These are phyloP conservation scores for Trachelipus rathkii DNA, from an alignment of 1,140 invertebrate species.

Conservation along the genomic window DNA sequence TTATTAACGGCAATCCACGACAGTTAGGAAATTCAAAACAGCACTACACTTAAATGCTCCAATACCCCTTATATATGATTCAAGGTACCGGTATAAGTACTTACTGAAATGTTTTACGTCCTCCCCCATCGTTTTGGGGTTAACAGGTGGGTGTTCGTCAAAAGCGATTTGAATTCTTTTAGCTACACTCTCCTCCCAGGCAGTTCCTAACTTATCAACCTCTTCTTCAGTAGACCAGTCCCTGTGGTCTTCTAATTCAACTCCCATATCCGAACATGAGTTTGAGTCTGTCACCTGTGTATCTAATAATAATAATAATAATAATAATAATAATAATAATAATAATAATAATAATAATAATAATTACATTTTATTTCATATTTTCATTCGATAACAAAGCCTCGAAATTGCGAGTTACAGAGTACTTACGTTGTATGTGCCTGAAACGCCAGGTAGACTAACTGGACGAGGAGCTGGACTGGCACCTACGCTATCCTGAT, in stretches of 20 bases:
- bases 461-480: background rate
- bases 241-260: background rate
- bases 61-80: no score
- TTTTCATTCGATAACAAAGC: no score
- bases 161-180: background rate
- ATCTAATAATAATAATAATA: no score
- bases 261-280: background rate
- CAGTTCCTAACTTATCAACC: background rate
- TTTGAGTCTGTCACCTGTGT: background rate
- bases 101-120: background rate
- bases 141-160: background rate
- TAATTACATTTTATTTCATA: no score
- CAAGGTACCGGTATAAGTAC: background rate
- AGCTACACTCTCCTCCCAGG: background rate
- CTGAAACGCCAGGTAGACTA: background rate
- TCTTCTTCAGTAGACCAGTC: background rate
- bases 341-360: no score
- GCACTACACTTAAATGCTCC: no score
- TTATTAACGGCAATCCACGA: no score
- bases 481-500: background rate
- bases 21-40: no score
- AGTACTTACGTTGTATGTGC: background rate
- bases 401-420: no score
- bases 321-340: no score
- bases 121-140: background rate